Percentiles rank a stretch among this genome's conserved stretches.
Conservation (phyloP, 1,140 invertebrate genomes). For the Protaetia brevitarsis region DNA sequence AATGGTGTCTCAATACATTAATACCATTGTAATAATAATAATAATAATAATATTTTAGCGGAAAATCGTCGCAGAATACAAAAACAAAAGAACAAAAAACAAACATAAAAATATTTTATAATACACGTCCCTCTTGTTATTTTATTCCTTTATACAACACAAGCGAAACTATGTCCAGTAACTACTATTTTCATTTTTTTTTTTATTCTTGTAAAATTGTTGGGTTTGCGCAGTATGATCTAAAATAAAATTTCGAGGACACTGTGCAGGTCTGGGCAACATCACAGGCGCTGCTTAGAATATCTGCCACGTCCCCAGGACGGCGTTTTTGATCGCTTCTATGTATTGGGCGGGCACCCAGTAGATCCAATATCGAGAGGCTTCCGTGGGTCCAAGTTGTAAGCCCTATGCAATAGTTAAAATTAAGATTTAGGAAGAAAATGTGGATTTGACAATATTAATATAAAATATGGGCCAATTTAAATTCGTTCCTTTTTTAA, state of each 20-base stretch:
- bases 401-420: slow-evolving; percentile 61
- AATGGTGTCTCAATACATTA: no score
- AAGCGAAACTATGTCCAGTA: background rate
- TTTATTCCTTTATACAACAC: background rate
- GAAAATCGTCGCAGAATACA: no score
- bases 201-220: no score
- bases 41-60: no score
- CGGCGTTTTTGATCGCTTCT: slow-evolving; percentile 87
- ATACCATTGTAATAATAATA: no score
- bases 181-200: background rate
- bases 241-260: no score
- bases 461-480: background rate
- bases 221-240: no score
- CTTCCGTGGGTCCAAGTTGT: slow-evolving; percentile 84
- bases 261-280: background rate
- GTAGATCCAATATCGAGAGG: slow-evolving; percentile 89
- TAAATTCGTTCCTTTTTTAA: background rate
- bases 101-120: background rate
- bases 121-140: background rate
- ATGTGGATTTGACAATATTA: background rate
- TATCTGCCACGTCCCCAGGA: slow-evolving; percentile 85
- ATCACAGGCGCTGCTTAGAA: slow-evolving; percentile 62
- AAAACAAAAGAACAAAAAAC: background rate
- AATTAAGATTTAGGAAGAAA: slow-evolving; percentile 21
- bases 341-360: slow-evolving; percentile 93